Evolutionary conservation across 1,140 invertebrate species (phyloP).

Genomic region (Papilio polytes): DNA sequence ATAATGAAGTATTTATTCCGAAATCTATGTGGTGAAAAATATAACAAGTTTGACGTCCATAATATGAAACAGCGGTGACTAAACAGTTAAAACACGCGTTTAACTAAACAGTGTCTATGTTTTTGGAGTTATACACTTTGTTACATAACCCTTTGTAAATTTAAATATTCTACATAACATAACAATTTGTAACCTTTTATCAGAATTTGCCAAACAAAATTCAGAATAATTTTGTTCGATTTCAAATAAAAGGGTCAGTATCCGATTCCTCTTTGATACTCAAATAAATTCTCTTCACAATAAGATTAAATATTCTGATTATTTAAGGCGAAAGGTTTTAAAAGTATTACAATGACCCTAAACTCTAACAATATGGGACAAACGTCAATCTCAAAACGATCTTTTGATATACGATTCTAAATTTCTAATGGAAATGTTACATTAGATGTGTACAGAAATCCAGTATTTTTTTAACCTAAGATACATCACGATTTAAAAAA

Average conservation of each 20-base stretch:
- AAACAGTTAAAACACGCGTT: no score
- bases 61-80: no score
- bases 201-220: not conserved
- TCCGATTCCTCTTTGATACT: conserved; percentile 19
- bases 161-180: not conserved
- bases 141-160: not conserved
- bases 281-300: conserved; percentile 10
- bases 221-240: conserved; percentile 5
- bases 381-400: not conserved
- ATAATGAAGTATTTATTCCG: no score
- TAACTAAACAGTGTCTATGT: no score
- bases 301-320: conserved; percentile 33
- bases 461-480: not conserved
- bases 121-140: no score
- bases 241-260: conserved; percentile 18
- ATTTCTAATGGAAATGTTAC: not conserved
- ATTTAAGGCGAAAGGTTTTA: conserved; percentile 23
- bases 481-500: not conserved
- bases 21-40: no score
- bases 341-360: conserved; percentile 6
- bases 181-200: not conserved
- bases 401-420: not conserved
- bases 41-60: no score
- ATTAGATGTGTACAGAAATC: not conserved
- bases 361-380: not conserved